These are phyloP conservation scores for Xestia ashworthii DNA, from an alignment of 2,888 invertebrate species.

Conservation along the genomic window DNA sequence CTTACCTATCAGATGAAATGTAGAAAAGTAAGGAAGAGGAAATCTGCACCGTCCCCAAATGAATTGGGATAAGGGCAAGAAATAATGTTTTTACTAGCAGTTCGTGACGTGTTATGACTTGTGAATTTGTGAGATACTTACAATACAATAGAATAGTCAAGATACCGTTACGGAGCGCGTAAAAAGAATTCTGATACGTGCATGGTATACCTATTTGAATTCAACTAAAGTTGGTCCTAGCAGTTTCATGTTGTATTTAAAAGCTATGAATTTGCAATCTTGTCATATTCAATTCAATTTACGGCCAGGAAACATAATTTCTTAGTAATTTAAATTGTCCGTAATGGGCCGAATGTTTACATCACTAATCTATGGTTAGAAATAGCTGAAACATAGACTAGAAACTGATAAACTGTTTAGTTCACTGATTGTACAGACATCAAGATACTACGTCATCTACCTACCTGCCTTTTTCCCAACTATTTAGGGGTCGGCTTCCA, in stretches of 20 bases:
- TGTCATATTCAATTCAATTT: background rate
- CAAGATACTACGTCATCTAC: no score
- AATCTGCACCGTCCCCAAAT: no score
- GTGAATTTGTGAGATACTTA: conserved; percentile 1
- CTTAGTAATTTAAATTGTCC: background rate
- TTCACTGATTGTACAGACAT: background rate
- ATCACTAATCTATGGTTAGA: background rate
- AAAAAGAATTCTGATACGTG: conserved; percentile 7
- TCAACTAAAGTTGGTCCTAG: background rate
- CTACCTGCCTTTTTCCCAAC: no score
- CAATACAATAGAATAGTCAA: conserved; percentile 18
- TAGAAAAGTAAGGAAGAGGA: no score
- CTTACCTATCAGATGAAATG: no score
- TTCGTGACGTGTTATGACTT: background rate
- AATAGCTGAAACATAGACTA: background rate
- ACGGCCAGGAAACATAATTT: background rate
- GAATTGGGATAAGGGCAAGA: no score
- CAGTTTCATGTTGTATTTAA: background rate
- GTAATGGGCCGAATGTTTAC: background rate
- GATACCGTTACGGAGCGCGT: conserved; percentile 18
- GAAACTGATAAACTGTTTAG: background rate
- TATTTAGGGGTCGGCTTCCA: no score
- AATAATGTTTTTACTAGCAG: background rate
- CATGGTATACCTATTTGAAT: conserved; percentile 32
- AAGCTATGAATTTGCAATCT: background rate